Base-by-base conservation (phyloP, 2,888 invertebrate species). In the Drosophila peninsularis region DNA sequence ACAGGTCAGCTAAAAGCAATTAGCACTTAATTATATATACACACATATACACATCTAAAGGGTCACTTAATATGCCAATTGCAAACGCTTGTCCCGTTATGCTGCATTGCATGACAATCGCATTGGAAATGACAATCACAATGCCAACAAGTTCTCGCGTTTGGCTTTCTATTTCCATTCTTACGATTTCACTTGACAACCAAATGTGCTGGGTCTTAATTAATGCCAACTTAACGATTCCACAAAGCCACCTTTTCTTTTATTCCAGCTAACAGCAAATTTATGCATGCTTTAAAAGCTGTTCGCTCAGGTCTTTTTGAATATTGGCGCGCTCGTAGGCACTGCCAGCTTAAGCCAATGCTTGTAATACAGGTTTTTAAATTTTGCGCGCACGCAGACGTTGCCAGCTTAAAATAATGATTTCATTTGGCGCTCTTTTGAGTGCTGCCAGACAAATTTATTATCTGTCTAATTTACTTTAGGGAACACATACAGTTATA, bases 141-240 rank as follows among this genome's bases (percentile, higher is more conserved):
- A 54, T 27, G 14, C 47, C 47, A 68, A 49, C 55, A 60, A 60
- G 45, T 61, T 83, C 81, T 78, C 47, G 11, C 47, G 30, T 44
- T 44, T 27, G 50, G 71, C 81, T 81, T 81, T 85, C 81, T 81
- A 82, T 80, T 81, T 80, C 44, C 70, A 64, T 55, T 71, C 77
- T 77, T 61, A 39, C 71, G 67, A 67, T 75, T 75, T 75, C 67
- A 52, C 61, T 64, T 57, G 56, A 62, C 55, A n/a, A 4, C 50
- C 32, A 61, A 39, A 62, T 63, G 65, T 27, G 62, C 21, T 19
- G 27, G 39, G 75, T 47, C 67, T 77, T 67, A 62, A 64, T 77
- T 45, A 70, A 44, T 41, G 49, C 4, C 39, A 52, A 19, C 19
- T 2, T 17, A 36, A 0, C 10, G n/a, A 3, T 36, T n/a, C n/a